Base-by-base conservation (phyloP, 2,113 vertebrate genomes). In the Lepus timidus region DNA sequence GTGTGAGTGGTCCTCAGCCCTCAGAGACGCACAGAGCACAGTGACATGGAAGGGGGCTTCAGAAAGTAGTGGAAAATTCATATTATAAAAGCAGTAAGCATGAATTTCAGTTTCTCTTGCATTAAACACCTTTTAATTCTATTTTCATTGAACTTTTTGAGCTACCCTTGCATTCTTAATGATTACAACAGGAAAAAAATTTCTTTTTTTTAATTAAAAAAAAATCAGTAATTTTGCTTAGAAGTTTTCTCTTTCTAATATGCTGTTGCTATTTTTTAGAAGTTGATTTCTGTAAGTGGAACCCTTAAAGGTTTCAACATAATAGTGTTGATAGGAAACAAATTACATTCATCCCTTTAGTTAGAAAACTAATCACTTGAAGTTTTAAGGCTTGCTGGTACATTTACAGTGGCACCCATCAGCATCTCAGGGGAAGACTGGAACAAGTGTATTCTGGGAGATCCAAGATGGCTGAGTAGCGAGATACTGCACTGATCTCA, bases 261-360 rank as follows among this genome's bases (percentile, higher is more conserved):
- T 11, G 20, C 44, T 44, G 55, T 16, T 58, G 71, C 29, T 16
- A 29, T 27, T 86, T 87, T 52, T 70, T 71, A 4, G 95, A 88
- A 93, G 33, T 61, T 96, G 52, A 88, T 55, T 75, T 88, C 85
- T 7, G 8, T 71, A 92, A 92, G 4, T 9, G 9, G 62, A 93
- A 90, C 51, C 61, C 33, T 67, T 44, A 62, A 6, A 88, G 31
- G 78, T 73, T 88, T 73, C 9, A 55, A 58, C 17, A 17, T 4
- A 83, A 74, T 11, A 87, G 20, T 76, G 27, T 29, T 22, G 22
- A 1, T 22, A 79, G 22, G 33, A 36, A 23, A 31, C 29, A 95
- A 95, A 68, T 73, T n/a, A 61, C 23, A 51, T n/a, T 75, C 13
- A 74, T 79, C 76, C 85, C 44, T 58, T 76, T 61, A 33, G 52